A percentile compares a stretch with the other conserved stretches of the same genome.
Conservation (phyloP, 2,888 invertebrate genomes). For the Morpho deidamia region DNA sequence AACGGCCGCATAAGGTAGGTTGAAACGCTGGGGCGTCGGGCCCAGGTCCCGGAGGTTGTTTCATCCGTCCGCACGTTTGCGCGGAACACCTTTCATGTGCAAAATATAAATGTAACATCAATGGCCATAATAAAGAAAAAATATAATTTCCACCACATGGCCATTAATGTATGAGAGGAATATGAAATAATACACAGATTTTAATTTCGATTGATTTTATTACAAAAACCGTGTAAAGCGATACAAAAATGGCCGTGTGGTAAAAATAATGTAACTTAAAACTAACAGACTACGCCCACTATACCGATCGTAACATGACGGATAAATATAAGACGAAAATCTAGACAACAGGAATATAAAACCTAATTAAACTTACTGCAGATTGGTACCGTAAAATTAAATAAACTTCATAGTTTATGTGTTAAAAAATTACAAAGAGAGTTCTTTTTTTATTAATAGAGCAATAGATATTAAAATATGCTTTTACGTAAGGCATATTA, state of each 20-base stretch:
- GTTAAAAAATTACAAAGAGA: no score
- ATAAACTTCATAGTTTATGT: no score
- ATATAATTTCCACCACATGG: constrained; percentile 51
- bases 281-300: constrained; percentile 4
- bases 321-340: no score
- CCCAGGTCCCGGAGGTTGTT: no score
- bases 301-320: not conserved
- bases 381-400: not conserved
- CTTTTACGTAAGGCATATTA: no score
- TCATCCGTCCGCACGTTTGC: no score
- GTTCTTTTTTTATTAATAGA: no score
- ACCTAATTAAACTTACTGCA: not conserved
- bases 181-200: constrained; percentile 58
- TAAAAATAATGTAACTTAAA: constrained; percentile 36
- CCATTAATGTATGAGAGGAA: constrained; percentile 60
- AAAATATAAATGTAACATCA: constrained; percentile 41
- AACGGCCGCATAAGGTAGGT: no score
- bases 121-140: constrained; percentile 56
- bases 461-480: no score
- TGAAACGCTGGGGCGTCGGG: no score
- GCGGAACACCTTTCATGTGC: no score
- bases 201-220: constrained; percentile 49
- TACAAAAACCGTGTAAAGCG: constrained; percentile 46
- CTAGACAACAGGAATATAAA: no score
- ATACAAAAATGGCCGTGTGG: constrained; percentile 74